Evolutionary conservation across 2,113 vertebrate species (phyloP), one percentile per base, ranked within the genome.

Genomic region (Nannospalax galili): DNA sequence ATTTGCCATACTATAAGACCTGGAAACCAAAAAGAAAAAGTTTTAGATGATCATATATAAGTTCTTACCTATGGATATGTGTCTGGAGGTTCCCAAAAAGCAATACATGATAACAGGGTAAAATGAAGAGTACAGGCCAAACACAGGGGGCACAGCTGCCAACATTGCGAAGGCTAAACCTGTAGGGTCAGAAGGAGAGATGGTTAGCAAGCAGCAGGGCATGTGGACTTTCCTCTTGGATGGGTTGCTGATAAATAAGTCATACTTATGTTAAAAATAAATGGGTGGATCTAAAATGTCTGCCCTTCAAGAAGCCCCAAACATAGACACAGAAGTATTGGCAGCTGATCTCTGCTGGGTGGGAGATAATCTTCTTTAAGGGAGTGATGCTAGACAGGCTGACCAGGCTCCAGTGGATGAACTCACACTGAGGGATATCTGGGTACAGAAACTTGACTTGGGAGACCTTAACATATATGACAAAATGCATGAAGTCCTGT

Each of bases 31-130:
- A n/a, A n/a, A n/a, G n/a, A 98, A 73, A 88, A 42, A 26, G 62
- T 42, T 67, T 30, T 72, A 30, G 52, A 84, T 30, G 7, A 74
- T 7, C 45, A 90, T 85, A 52, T 12, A 3, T 56, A 28, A 64
- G 62, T 28, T 45, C 73, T 97, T 98, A 99, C 99, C 99, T 96
- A 99, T 98, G 80, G 99, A 99, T 97, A 99, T 98, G 94, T 99
- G 99, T 96, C 98, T 99, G 97, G 99, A 99, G 0, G 99, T 99
- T 91, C 99, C 99, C 64, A 99, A 98, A 97, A 99, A 99, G 24
- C 99, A 99, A 97, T 99, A 99, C 4, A 99, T 99, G 96, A 99
- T 98, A 52, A 99, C 99, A 0, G 99, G 99, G 97, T 99, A 99
- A 98, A 99, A 99, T 0, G 99, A 99, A 17, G 99, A 99, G 98